phyloP scores from a whole-genome alignment of 2,113 vertebrate genomes.

The Tonatia bakeri region DNA sequence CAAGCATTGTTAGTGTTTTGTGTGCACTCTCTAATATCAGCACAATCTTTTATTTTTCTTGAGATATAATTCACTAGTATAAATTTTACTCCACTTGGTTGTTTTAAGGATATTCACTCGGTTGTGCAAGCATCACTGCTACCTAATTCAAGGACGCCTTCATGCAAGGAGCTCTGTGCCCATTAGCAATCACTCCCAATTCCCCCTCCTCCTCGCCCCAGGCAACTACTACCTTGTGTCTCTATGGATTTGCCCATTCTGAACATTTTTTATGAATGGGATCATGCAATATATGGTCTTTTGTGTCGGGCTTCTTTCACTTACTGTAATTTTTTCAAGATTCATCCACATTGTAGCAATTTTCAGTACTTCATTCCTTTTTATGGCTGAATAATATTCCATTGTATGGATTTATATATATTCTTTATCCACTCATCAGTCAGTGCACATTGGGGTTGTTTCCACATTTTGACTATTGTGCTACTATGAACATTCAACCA shows the following conservation, averaged over 20 bases:
- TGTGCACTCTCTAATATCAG: background rate
- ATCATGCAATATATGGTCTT: background rate
- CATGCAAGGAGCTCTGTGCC: background rate
- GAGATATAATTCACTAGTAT: background rate
- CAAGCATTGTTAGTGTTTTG: background rate
- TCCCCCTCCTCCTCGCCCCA: background rate
- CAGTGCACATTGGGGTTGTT: background rate
- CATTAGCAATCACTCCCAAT: background rate
- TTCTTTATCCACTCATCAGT: background rate
- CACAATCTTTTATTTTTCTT: background rate
- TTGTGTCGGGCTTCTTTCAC: background rate
- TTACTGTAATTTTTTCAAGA: background rate
- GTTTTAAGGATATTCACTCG: background rate
- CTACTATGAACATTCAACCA: background rate
- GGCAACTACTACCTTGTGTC: background rate
- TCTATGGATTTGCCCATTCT: background rate
- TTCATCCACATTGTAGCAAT: background rate
- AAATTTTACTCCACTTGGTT: background rate
- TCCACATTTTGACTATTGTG: background rate
- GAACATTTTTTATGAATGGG: background rate
- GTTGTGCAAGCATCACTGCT: background rate
- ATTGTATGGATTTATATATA: background rate
- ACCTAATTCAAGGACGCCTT: background rate
- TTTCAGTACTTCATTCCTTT: background rate
- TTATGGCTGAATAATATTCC: background rate